Percentiles rank a stretch among this genome's conserved stretches.
phyloP scores from a whole-genome alignment of 2,888 invertebrate genomes.

The Portevinia maculata region DNA sequence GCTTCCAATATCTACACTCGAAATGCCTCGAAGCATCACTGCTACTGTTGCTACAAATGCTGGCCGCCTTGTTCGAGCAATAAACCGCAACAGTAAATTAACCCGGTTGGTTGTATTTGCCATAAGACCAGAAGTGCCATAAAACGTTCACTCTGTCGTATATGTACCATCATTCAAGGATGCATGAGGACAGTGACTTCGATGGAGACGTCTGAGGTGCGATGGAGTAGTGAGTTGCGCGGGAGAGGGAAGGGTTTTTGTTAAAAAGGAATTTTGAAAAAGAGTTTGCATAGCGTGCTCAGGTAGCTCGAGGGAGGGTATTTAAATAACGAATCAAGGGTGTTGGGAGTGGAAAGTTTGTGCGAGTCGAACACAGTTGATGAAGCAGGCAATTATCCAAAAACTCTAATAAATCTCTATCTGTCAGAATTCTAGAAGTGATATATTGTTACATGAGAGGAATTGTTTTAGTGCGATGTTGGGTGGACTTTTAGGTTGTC shows the following conservation, averaged over 20 bases:
- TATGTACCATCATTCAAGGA: slow-evolving; percentile 49
- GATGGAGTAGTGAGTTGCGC: not conserved
- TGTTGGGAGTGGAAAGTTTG: not conserved
- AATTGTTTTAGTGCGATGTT: too few species aligned
- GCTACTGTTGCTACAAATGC: not conserved
- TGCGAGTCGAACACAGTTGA: too few species aligned
- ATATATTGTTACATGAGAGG: not conserved
- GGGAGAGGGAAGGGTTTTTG: not conserved
- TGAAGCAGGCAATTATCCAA: not conserved
- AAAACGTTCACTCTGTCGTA: slow-evolving; percentile 47
- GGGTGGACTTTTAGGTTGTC: too few species aligned
- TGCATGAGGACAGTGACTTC: slow-evolving; percentile 40
- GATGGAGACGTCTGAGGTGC: slow-evolving; percentile 23
- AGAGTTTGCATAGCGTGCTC: not conserved
- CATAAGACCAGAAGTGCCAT: slow-evolving; percentile 47
- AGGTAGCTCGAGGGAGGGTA: not conserved
- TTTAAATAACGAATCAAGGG: slow-evolving; percentile 9
- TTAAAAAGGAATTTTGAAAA: not conserved
- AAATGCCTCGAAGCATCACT: slow-evolving; percentile 17
- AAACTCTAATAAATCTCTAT: not conserved
- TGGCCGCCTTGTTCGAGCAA: slow-evolving; percentile 49
- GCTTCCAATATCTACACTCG: slow-evolving; percentile 45
- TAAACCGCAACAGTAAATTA: slow-evolving; percentile 69
- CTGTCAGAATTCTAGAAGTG: not conserved
- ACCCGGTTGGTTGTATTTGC: slow-evolving; percentile 49